Percentiles rank a stretch among this genome's conserved stretches.
Evolutionary conservation across 2,888 invertebrate genomes (phyloP).

Genomic region (Aspidiotus destructor): DNA sequence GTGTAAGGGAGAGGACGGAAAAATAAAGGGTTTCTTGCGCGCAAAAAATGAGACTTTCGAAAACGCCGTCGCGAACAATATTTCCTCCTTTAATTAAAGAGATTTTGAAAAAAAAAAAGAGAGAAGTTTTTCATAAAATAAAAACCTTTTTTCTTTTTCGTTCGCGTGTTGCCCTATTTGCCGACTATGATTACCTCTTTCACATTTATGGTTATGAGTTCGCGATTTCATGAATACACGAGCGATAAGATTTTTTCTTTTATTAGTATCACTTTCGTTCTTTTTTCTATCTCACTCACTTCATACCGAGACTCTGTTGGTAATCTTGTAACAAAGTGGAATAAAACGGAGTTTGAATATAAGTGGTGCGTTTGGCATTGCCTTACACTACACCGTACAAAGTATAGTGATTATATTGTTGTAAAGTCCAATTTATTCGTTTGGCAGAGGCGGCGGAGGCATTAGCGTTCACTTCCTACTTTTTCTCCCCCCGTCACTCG

Average conservation of each 20-base stretch:
- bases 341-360: background rate
- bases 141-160: constrained; percentile 7
- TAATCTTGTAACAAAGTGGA: background rate
- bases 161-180: background rate
- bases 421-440: constrained; percentile 27
- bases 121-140: constrained; percentile 9
- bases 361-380: too few species aligned
- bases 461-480: constrained; percentile 16
- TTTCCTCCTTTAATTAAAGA: constrained; percentile 27
- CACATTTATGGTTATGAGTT: constrained; percentile 18
- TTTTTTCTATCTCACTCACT: too few species aligned
- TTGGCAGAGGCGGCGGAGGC: constrained; percentile 1
- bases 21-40: constrained; percentile 5
- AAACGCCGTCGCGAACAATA: constrained; percentile 19
- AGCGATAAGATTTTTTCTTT: constrained; percentile 16
- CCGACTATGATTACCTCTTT: background rate
- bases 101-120: constrained; percentile 1
- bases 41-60: constrained; percentile 18
- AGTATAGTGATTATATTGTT: constrained; percentile 21
- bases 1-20: background rate
- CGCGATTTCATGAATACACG: background rate
- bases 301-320: too few species aligned
- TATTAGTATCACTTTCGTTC: background rate
- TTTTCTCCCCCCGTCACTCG: constrained; percentile 8
- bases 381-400: too few species aligned